These are phyloP conservation scores for Herminia tarsipennalis DNA, from an alignment of 2,888 invertebrate species.

Conservation along the genomic window DNA sequence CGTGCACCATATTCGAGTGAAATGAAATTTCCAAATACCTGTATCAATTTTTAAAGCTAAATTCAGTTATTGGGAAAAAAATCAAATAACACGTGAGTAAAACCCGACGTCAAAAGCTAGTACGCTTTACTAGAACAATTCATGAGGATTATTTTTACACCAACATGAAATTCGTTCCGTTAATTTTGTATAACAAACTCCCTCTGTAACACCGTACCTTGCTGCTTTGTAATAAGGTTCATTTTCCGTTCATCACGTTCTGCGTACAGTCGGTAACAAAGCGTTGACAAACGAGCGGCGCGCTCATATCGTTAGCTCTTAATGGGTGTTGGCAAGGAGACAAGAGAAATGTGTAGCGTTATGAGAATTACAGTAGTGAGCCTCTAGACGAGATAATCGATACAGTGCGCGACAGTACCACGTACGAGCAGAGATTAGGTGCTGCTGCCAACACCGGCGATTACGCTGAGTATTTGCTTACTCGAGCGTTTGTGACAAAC, in stretches of 20 bases:
- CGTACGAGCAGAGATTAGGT: conserved; percentile 9
- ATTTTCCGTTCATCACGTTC: conserved; percentile 29
- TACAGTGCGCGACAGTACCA: conserved; percentile 9
- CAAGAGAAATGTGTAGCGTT: conserved; percentile 48
- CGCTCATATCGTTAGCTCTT: conserved; percentile 48
- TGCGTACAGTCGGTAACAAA: conserved; percentile 41
- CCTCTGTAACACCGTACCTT: conserved; percentile 12
- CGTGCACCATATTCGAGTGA: too few relatives aligned
- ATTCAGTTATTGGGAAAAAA: too few relatives aligned
- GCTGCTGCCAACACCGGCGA: conserved; percentile 4
- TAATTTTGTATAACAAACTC: conserved; percentile 27
- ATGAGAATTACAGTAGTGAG: conserved; percentile 43
- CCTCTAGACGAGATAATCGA: conserved; percentile 16
- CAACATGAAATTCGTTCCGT: conserved; percentile 21
- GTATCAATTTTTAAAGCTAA: too few relatives aligned
- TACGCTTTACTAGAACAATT: conserved; percentile 8
- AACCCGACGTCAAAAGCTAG: neutral
- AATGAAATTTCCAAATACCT: too few relatives aligned
- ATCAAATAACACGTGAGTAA: neutral
- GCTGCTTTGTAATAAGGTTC: conserved; percentile 27
- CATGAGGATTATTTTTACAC: conserved; percentile 20
- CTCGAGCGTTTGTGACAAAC: neutral
- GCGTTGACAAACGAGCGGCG: conserved; percentile 51
- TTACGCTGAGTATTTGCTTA: neutral
- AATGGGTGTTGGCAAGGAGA: conserved; percentile 49